Evolutionary conservation across 2,113 vertebrate genomes (phyloP), one percentile per base, ranked within the genome.

Genomic region (Poeciliopsis occidentalis): DNA sequence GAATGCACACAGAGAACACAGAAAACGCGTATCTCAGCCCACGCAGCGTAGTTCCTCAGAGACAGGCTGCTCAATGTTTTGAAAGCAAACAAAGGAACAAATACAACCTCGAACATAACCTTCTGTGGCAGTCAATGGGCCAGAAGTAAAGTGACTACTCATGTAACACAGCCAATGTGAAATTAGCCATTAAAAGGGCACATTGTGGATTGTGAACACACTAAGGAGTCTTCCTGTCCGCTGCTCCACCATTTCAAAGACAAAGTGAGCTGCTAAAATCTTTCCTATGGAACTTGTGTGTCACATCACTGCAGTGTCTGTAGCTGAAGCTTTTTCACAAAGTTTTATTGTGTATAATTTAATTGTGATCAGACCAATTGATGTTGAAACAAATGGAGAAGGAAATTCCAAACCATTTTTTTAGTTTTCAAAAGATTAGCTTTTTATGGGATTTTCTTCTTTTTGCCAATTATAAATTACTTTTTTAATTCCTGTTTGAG

Each of bases 1-100:
- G 88, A 87, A 70, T 54, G 72, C 64, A 93, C 69, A 92, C 75
- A 88, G 60, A 65, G 41, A 57, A 79, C 71, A 85, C 67, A 69
- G 64, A 78, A 74, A 81, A 85, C 69, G 81, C 61, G 84, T 67
- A 64, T 47, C 67, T 72, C 39, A 64, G 39, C 67, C 74, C 5
- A 66, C 73, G 70, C 8, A 4, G n/a, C 67, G 63, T 39, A 24
- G 44, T 24, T 80, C 78, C 70, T 81, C 27, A 54, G 80, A 80
- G 67, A 76, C 47, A 26, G 15, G 13, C n/a, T 19, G 51, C 11
- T 75, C 62, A 74, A 75, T 69, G 75, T 79, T 80, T 81, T 65
- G 29, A 65, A 75, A 76, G 67, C 69, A 75, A 64, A 83, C 32
- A 63, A 69, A 75, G 41, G 39, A 64, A 69, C 71, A 69, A 66